These are phyloP conservation scores for Gasterosteus nipponicus DNA, from an alignment of 2,113 vertebrate species.

Conservation along the genomic window DNA sequence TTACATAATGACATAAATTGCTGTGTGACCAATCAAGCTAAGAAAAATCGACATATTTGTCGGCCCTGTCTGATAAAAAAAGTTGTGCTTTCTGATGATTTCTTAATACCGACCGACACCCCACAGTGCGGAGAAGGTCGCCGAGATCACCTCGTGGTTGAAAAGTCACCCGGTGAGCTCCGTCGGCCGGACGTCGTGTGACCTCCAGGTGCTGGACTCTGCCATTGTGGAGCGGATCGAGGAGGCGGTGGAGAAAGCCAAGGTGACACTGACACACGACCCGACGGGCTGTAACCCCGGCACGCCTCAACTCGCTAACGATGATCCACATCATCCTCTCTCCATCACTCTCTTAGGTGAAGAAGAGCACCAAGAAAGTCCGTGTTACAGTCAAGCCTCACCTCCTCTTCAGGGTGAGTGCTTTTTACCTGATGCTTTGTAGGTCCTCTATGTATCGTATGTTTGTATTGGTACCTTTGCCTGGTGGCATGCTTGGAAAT, in stretches of 20 bases:
- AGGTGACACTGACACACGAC: constrained; percentile 43
- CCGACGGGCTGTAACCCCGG: not conserved
- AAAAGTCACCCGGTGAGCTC: constrained; percentile 75
- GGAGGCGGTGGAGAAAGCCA: constrained; percentile 70
- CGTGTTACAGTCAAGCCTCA: constrained; percentile 97
- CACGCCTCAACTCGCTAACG: not conserved
- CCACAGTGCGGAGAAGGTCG: constrained; percentile 70
- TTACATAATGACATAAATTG: too few species aligned
- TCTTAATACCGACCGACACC: not conserved
- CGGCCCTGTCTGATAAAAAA: not conserved
- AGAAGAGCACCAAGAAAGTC: constrained; percentile 93
- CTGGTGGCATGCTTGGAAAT: not conserved
- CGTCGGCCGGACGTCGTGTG: constrained; percentile 71
- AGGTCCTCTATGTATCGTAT: not conserved
- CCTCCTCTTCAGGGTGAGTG: constrained; percentile 92
- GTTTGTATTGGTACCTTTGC: not conserved
- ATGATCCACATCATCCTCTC: not conserved
- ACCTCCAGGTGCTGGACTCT: constrained; percentile 70
- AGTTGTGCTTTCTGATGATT: not conserved
- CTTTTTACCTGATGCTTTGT: not conserved
- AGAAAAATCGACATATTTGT: not conserved
- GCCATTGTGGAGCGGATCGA: constrained; percentile 74
- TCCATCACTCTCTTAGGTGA: constrained; percentile 78
- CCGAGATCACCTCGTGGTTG: constrained; percentile 73
- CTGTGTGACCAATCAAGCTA: not conserved